Percentiles rank a stretch among this genome's conserved stretches.
These are phyloP conservation scores for Aramus guarauna DNA, from an alignment of 2,113 vertebrate species.

Conservation along the genomic window DNA sequence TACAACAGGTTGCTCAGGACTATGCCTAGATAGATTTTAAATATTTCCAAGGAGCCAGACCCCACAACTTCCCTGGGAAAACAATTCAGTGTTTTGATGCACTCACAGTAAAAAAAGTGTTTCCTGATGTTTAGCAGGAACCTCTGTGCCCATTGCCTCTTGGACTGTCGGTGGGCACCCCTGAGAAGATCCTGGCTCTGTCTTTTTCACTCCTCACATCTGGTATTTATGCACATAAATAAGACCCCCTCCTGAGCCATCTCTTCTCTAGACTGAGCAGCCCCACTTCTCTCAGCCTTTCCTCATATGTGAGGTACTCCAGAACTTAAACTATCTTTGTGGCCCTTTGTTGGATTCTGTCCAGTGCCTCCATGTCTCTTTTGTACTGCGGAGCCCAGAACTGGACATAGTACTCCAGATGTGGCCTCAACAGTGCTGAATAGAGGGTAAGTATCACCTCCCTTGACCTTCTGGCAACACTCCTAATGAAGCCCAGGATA, in stretches of 20 bases:
- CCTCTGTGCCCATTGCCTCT: background rate
- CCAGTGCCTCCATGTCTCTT: background rate
- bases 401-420: background rate
- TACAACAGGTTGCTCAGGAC: background rate
- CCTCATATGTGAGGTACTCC: background rate
- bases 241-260: background rate
- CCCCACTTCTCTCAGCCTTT: background rate
- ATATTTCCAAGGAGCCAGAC: background rate
- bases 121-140: background rate
- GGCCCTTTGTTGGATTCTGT: background rate
- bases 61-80: background rate
- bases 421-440: background rate
- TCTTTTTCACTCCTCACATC: background rate
- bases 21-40: background rate
- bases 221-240: background rate
- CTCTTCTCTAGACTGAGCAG: background rate
- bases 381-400: background rate
- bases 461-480: background rate
- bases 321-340: background rate
- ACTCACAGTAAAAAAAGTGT: background rate
- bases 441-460: background rate
- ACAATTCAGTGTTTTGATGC: background rate
- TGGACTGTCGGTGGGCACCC: background rate
- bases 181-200: background rate
- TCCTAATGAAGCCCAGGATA: background rate